phyloP scores from a whole-genome alignment of 2,797 vertebrate species.

The Sphenodon punctatus region DNA sequence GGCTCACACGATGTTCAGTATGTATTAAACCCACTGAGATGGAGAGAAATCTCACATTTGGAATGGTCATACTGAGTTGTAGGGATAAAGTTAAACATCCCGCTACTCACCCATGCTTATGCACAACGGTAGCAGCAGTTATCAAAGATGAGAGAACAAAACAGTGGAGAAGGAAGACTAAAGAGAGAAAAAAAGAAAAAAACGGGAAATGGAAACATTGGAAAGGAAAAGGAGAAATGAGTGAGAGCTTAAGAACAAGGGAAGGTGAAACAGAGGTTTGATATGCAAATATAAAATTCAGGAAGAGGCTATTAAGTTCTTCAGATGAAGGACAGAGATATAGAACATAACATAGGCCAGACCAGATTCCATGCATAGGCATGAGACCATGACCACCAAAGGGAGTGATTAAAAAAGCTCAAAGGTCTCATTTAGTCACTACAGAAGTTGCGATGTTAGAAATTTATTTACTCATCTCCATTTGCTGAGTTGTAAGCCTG shows the following conservation, averaged over 20 bases:
- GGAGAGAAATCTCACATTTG: not conserved
- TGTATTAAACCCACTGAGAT: not conserved
- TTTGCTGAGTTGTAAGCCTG: not conserved
- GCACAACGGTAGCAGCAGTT: not conserved
- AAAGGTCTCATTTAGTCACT: slow-evolving; percentile 7
- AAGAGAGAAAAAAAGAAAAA: not conserved
- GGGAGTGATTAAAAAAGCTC: not conserved
- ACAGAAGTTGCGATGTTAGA: not conserved
- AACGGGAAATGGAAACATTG: not conserved
- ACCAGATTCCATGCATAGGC: not conserved
- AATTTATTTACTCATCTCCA: not conserved
- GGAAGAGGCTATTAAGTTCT: not conserved
- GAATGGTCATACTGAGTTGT: not conserved
- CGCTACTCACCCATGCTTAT: not conserved
- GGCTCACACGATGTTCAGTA: too few species aligned
- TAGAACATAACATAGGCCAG: not conserved
- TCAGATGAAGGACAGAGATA: not conserved
- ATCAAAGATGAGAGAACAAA: not conserved
- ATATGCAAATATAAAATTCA: not conserved
- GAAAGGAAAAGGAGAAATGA: not conserved
- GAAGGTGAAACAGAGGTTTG: not conserved
- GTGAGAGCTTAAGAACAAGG: not conserved
- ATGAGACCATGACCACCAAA: not conserved
- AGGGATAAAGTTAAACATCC: not conserved
- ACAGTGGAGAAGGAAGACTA: not conserved